Evolutionary conservation across 30 jellyfish, hydroid and myxozoan genomes (phyloP).

Genomic region (Turritopsis dohrnii): DNA sequence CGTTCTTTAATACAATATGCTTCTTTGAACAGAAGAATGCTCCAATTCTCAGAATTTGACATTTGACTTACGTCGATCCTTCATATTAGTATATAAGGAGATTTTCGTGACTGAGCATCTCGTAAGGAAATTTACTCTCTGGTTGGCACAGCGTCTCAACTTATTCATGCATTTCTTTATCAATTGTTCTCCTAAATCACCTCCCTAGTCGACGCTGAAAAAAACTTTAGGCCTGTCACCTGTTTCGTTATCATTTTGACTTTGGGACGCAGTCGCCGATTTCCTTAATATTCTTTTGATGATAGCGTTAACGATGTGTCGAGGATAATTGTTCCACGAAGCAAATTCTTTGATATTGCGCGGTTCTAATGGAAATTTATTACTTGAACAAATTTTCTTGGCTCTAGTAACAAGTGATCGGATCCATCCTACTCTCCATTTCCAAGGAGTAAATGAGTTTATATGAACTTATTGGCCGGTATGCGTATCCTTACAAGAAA

Average conservation of each 20-base stretch:
- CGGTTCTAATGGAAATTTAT: too few species aligned
- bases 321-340: too few species aligned
- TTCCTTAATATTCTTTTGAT: neutral
- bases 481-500: too few species aligned
- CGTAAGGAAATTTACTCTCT: neutral
- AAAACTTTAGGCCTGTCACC: neutral
- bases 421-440: too few species aligned
- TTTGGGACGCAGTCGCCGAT: neutral
- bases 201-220: neutral
- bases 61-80: too few species aligned
- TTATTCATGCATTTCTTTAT: neutral
- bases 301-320: neutral
- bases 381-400: too few species aligned
- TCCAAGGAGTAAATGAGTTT: neutral
- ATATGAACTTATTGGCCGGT: too few species aligned
- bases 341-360: too few species aligned
- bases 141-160: neutral
- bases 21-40: too few species aligned
- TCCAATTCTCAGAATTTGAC: too few species aligned
- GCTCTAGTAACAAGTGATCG: too few species aligned
- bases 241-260: conserved; percentile 1
- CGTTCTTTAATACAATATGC: too few species aligned
- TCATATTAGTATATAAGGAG: neutral
- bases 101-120: neutral
- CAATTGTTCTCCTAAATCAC: neutral